phyloP scores from a whole-genome alignment of 2,888 invertebrate species.

The Leucophenga maculata region DNA sequence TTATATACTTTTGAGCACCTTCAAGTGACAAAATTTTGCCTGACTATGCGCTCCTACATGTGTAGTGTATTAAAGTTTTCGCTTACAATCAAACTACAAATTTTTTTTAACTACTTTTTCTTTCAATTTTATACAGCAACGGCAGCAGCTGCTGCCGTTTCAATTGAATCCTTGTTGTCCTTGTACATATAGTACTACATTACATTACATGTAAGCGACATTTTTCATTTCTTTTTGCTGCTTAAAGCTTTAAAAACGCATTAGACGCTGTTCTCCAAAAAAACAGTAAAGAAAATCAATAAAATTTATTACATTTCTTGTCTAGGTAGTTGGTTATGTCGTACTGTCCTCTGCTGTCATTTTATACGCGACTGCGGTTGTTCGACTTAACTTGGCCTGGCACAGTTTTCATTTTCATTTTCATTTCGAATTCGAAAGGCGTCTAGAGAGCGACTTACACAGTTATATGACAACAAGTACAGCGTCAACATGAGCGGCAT shows the following conservation, averaged over 20 bases:
- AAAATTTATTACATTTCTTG: constrained; percentile 49
- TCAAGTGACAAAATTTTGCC: too few relatives aligned
- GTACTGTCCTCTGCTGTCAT: not conserved
- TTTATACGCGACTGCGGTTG: constrained; percentile 20
- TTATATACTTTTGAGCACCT: too few relatives aligned
- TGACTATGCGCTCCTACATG: too few relatives aligned
- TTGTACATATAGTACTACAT: not conserved
- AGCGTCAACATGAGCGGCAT: not conserved
- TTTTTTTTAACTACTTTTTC: not conserved
- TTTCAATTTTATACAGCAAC: too few relatives aligned
- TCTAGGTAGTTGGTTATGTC: too few relatives aligned
- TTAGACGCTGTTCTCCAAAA: not conserved
- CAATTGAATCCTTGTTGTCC: constrained; percentile 8
- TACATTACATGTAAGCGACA: not conserved
- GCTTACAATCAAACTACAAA: not conserved
- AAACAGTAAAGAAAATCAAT: constrained; percentile 53
- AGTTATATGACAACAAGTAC: not conserved
- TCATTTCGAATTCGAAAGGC: constrained; percentile 46
- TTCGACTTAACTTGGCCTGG: constrained; percentile 35
- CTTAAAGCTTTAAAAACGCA: constrained; percentile 24
- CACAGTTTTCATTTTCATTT: constrained; percentile 57
- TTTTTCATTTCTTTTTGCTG: not conserved
- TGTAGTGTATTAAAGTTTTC: not conserved
- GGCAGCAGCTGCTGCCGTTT: not conserved
- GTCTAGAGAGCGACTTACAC: not conserved